Conservation (phyloP, 2,113 vertebrate species). For the Globicephala melas region DNA sequence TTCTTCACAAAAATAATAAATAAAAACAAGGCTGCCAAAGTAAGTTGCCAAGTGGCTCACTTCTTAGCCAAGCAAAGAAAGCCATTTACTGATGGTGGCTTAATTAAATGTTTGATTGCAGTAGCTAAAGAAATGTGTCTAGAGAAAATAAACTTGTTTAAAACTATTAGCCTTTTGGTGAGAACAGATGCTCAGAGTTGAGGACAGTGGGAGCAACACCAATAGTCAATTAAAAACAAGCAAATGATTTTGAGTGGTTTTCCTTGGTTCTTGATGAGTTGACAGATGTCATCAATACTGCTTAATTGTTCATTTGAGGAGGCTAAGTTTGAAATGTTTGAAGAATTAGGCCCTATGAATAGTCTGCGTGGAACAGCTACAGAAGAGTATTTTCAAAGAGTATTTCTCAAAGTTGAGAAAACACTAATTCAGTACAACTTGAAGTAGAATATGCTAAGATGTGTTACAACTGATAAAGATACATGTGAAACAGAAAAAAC, state of each 20-base stretch:
- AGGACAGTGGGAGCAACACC: neutral
- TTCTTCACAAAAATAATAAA: neutral
- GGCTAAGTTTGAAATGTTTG: neutral
- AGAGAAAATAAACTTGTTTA: conserved; percentile 38
- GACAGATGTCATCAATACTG: conserved; percentile 10
- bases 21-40: neutral
- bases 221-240: conserved; percentile 16
- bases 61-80: conserved; percentile 33
- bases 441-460: neutral
- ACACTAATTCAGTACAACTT: neutral
- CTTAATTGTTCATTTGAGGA: neutral
- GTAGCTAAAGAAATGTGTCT: neutral
- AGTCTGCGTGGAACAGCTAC: neutral
- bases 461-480: neutral
- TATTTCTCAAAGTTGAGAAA: neutral
- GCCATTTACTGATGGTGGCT: neutral
- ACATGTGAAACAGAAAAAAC: neutral
- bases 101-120: conserved; percentile 44
- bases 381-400: neutral
- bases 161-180: conserved; percentile 11
- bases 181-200: conserved; percentile 3
- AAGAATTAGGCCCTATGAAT: neutral
- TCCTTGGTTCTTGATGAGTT: neutral
- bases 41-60: conserved; percentile 13
- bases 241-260: conserved; percentile 10